Base-by-base conservation (phyloP, 1,140 invertebrate genomes). In the Contarinia nasturtii region DNA sequence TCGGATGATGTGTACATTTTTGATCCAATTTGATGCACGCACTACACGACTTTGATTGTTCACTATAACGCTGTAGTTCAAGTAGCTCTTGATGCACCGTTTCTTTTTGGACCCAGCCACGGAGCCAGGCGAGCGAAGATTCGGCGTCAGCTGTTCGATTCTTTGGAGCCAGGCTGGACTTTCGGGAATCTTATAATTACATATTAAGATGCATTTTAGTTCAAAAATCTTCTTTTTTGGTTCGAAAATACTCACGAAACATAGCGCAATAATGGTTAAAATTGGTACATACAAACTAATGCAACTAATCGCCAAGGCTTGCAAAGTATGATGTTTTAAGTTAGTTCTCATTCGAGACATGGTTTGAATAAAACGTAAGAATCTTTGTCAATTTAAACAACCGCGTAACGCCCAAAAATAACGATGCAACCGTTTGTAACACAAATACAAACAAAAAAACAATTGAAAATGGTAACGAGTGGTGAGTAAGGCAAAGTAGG, bases 121-220 rank as follows among this genome's bases (percentile, higher is more conserved):
- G 60, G 0, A 73, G 57, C 60, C 67, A 70, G 37, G 66, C 65
- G 0, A 74, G 52, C 0, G 69, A 61, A 45, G 63, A 62, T 19
- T 67, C 49, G 0, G 72, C 70, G 17, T 73, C 68, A 17, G 66
- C 61, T 27, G 64, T 60, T 41, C 63, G 55, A 10, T 69, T 66
- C 54, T 67, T 66, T 10, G 66, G 4, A 76, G 57, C 76, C 77
- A 80, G 7, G 77, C 61, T 22, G 80, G 79, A 2, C 76, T 76
- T 62, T 81, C 79, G 7, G 79, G 78, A 3, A 79, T 60, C 70
- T 72, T 45, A 44, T 5, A 38, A n/a, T n/a, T n/a, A n/a, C n/a
- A 38, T n/a, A 38, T 38, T 3, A 38, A 38, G 12, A 38, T 17
- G 12, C 5, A 44, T 44, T 33, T 21, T 21, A 44, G 15, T 44